These are phyloP conservation scores for Sanderia malayensis DNA, from an alignment of 30 jellyfish, hydroid and myxozoan genomes.

Conservation along the genomic window DNA sequence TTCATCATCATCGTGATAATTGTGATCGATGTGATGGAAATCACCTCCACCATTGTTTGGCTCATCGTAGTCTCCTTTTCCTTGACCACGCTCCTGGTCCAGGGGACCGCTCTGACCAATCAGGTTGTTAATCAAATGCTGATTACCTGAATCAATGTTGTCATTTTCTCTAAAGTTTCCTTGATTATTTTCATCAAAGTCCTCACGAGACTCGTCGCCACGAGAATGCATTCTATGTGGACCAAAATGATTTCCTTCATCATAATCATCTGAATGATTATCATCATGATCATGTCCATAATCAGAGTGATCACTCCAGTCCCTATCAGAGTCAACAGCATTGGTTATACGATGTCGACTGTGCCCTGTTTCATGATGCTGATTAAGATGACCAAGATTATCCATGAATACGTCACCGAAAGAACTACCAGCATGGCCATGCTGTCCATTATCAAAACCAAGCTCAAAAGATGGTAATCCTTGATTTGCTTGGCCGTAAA, in stretches of 20 bases:
- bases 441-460: conserved; percentile 30
- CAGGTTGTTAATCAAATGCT: conserved; percentile 30
- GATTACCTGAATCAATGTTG: conserved; percentile 37
- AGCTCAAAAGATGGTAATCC: conserved; percentile 49
- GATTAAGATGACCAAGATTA: conserved; percentile 14
- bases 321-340: background rate
- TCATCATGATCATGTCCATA: background rate
- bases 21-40: background rate
- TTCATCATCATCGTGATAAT: background rate
- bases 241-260: background rate
- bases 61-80: background rate
- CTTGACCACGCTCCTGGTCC: background rate
- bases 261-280: background rate
- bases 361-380: conserved; percentile 33
- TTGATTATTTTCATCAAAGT: background rate
- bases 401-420: conserved; percentile 43
- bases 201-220: background rate
- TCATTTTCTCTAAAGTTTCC: conserved; percentile 38
- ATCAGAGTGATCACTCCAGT: conserved; percentile 7
- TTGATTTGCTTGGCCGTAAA: conserved; percentile 14
- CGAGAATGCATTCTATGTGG: background rate
- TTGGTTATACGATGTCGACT: conserved; percentile 17
- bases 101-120: conserved; percentile 27
- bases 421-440: conserved; percentile 17
- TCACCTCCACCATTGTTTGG: conserved; percentile 6